Base-by-base conservation (phyloP, 1,140 invertebrate species). In the Drosophila murphyi region DNA sequence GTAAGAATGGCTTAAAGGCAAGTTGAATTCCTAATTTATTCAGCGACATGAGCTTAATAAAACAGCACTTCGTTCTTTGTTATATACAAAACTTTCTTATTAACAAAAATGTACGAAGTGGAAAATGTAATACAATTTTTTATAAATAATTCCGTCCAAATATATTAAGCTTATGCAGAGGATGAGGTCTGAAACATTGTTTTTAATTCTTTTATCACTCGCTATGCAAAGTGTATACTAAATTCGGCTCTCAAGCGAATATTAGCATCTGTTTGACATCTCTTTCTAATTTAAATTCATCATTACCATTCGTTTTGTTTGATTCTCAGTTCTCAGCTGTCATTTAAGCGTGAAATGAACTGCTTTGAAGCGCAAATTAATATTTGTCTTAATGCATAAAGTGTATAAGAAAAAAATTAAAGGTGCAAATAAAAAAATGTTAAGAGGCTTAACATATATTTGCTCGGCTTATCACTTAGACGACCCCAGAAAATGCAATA, bases 281-380 rank as follows among this genome's bases (percentile, higher is more conserved):
- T 54, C 20, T 10, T 31, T 41, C 43, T 45, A 41, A 51, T 62
- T 50, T 8, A 39, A 57, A 54, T 47, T 45, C 34, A 47, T 50
- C 54, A 60, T 72, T 76, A 7, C 8, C 29, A 52, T 59, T 52
- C 10, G 56, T 4, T 72, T 50, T 76, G 79, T 82, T 87, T 86
- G 72, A 70, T 64, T 82, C 47, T 72, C 69, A 57, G 57, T 57
- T 67, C 56, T 50, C 45, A n/a, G 41, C 47, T 71, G 41, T 61
- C 72, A 77, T 82, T 87, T 82, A 62, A 87, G 82, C 82, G 83
- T 88, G 69, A 87, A 87, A 87, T 87, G 80, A 88, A 80, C 82
- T 88, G 86, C 63, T 72, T 75, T 62, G 35, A 72, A 56, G 62
- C 73, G 64, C 37, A 68, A 78, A 70, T 76, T 74, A 86, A 86